Evolutionary conservation across 1,140 invertebrate species (phyloP).

Genomic region (Trichoplusia ni): DNA sequence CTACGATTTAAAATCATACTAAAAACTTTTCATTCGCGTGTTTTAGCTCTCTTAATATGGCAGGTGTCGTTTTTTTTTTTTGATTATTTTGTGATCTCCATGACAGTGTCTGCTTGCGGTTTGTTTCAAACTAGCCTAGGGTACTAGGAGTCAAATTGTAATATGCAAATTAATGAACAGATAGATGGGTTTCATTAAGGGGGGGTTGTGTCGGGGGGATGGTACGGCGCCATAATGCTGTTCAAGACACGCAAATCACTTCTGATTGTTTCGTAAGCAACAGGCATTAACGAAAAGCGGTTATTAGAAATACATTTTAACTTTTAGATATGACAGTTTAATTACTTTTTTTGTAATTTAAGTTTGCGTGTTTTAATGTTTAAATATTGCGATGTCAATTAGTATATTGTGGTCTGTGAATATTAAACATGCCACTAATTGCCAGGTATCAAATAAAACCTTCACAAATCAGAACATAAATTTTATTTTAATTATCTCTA

Average conservation of each 20-base stretch:
- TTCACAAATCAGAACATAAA: no score
- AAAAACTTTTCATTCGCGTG: constrained; percentile 16
- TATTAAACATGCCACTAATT: background rate
- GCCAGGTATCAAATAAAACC: no score
- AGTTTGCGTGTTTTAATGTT: background rate
- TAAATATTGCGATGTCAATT: background rate
- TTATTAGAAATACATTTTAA: constrained; percentile 17
- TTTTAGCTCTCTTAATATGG: background rate
- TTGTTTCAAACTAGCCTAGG: constrained; percentile 44
- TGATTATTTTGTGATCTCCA: constrained; percentile 14
- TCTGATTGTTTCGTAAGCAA: constrained; percentile 29
- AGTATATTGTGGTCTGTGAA: background rate
- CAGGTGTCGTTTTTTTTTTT: constrained; percentile 14
- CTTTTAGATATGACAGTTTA: background rate
- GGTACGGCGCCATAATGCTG: constrained; percentile 63
- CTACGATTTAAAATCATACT: constrained; percentile 10
- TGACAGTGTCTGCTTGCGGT: constrained; percentile 44
- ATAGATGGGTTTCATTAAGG: constrained; percentile 65
- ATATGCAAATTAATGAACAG: constrained; percentile 76
- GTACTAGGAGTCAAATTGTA: constrained; percentile 51
- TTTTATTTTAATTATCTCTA: no score
- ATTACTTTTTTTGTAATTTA: background rate
- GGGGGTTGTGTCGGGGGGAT: constrained; percentile 51
- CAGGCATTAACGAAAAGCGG: constrained; percentile 21
- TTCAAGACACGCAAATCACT: constrained; percentile 53